Percentiles rank a stretch among this genome's conserved stretches.
Evolutionary conservation across 2,797 vertebrate species (phyloP).

Genomic region (Peromyscus aztecus): DNA sequence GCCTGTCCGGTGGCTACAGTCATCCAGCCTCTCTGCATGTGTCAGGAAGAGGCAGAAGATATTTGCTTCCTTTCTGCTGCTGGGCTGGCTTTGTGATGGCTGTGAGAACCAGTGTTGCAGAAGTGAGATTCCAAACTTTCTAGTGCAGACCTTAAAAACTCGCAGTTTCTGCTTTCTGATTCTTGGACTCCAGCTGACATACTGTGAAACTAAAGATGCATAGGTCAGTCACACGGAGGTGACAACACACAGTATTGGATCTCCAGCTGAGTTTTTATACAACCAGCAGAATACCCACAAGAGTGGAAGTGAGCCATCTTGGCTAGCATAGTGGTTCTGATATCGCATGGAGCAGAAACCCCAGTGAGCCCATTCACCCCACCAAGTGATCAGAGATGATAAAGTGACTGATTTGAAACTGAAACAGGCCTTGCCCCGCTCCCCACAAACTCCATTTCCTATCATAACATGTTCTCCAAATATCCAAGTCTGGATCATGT

Average conservation of each 20-base stretch:
- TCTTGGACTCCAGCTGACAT: neutral
- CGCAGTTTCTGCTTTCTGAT: constrained; percentile 44
- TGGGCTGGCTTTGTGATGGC: neutral
- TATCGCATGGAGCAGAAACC: neutral
- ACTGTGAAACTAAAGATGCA: neutral
- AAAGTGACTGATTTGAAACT: neutral
- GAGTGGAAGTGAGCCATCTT: neutral
- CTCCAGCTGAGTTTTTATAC: neutral
- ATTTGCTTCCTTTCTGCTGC: neutral
- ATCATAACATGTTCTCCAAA: neutral
- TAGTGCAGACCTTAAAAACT: neutral
- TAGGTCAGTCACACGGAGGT: neutral
- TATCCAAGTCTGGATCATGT: neutral
- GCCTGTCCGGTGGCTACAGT: neutral
- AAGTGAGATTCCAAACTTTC: constrained; percentile 10
- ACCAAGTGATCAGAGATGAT: constrained; percentile 16
- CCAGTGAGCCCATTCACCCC: neutral
- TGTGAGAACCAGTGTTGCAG: neutral
- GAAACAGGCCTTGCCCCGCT: neutral
- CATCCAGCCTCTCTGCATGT: neutral
- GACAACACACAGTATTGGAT: neutral
- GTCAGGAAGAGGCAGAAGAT: neutral
- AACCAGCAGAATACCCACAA: neutral
- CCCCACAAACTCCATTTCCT: neutral
- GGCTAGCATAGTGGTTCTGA: neutral